These are phyloP conservation scores for Xenentodon cancila DNA, from an alignment of 2,797 vertebrate genomes.

Conservation along the genomic window DNA sequence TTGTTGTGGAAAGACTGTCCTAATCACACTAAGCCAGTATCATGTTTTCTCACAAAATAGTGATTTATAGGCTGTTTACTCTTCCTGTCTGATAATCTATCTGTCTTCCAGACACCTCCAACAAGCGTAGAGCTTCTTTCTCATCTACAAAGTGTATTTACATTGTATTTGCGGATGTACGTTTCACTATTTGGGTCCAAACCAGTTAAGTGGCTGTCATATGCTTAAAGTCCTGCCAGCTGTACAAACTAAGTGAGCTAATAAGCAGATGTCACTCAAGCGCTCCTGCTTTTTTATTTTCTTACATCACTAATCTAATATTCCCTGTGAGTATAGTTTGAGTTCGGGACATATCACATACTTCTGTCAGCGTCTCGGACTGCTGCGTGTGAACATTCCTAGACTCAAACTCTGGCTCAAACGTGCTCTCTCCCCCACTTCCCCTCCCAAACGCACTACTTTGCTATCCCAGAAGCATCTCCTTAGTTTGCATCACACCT, in stretches of 20 bases:
- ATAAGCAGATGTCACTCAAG: background rate
- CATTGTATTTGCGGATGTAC: conserved; percentile 8
- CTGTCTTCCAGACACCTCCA: conserved; percentile 33
- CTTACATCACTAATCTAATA: background rate
- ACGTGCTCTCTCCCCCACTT: conserved; percentile 5
- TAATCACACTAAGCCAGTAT: conserved; percentile 11
- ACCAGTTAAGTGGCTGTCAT: conserved; percentile 4
- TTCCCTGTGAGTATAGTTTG: conserved; percentile 3
- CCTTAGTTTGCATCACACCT: conserved; percentile 18
- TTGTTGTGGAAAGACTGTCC: conserved; percentile 13
- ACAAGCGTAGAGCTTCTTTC: conserved; percentile 3
- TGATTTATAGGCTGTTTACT: conserved; percentile 5
- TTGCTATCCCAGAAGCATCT: conserved; percentile 29
- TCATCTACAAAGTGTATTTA: conserved; percentile 19
- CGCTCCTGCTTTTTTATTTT: background rate
- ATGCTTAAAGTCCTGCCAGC: conserved; percentile 12
- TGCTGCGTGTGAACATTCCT: background rate
- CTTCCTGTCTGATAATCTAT: conserved; percentile 17
- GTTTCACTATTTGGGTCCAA: background rate
- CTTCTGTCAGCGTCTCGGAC: background rate
- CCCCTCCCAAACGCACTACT: conserved; percentile 7
- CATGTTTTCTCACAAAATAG: conserved; percentile 10
- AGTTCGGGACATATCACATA: background rate
- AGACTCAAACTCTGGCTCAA: conserved; percentile 1
- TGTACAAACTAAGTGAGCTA: background rate